These are phyloP conservation scores for Orius laevigatus DNA, from an alignment of 1,140 invertebrate species.

Conservation along the genomic window DNA sequence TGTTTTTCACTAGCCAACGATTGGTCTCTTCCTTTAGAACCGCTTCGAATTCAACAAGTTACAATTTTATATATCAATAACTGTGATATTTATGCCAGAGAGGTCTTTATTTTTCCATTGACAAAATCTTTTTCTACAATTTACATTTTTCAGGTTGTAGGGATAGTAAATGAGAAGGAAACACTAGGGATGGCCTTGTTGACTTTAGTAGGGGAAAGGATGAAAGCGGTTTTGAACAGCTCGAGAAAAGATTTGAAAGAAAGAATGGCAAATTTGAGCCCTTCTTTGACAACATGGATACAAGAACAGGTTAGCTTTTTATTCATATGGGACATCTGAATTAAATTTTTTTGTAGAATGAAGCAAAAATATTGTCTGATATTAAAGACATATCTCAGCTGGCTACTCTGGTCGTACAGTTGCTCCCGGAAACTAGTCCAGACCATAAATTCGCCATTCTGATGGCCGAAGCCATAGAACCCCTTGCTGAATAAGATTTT, in stretches of 20 bases:
- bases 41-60: conserved; percentile 57
- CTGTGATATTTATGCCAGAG: conserved; percentile 58
- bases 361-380: conserved; percentile 15
- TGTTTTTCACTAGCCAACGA: conserved; percentile 52
- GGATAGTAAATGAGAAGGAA: conserved; percentile 43
- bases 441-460: conserved; percentile 16
- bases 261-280: conserved; percentile 47
- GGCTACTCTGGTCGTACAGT: conserved; percentile 11
- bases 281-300: conserved; percentile 49
- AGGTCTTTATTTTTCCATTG: conserved; percentile 30
- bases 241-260: conserved; percentile 36
- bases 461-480: conserved; percentile 16
- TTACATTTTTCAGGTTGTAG: conserved; percentile 32
- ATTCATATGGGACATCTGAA: conserved; percentile 1
- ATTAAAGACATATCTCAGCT: conserved; percentile 14
- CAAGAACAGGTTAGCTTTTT: conserved; percentile 42
- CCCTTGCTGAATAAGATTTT: conserved; percentile 7
- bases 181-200: conserved; percentile 46
- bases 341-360: conserved; percentile 19
- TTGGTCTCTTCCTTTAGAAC: conserved; percentile 64
- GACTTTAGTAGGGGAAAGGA: conserved; percentile 49
- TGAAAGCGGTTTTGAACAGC: conserved; percentile 43
- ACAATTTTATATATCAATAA: conserved; percentile 58
- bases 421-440: conserved; percentile 14
- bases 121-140: background rate